Base-by-base conservation (phyloP, 2,797 vertebrate genomes). In the Clarias pachynema region DNA sequence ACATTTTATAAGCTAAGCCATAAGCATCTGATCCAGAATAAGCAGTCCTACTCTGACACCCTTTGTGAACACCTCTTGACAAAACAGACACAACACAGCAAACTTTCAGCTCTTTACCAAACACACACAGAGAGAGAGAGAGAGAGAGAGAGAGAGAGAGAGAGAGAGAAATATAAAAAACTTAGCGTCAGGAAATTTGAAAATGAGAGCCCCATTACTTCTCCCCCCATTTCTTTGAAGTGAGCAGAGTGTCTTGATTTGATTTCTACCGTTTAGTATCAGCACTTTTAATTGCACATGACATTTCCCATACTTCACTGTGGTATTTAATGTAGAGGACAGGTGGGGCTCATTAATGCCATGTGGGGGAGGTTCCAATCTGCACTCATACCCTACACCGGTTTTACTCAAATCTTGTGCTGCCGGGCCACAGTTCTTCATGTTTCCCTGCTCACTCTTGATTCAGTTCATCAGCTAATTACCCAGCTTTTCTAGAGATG, bases 301-400 rank as follows among this genome's bases (percentile, higher is more conserved):
- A 95, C 95, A 96, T 96, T 96, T 96, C 93, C 94, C 92, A 93
- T 94, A 92, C 93, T 86, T 82, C 85, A 95, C 93, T 94, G 92
- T 95, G 95, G 94, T 96, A 96, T 96, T 96, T 95, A 95, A 95
- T 95, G 94, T 92, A 92, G 94, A 94, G 93, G 95, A 95, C 95
- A 95, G 95, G 95, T 95, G 95, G 95, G 94, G 93, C 94, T 95
- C 94, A 95, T 96, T 95, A 96, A 93, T 90, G 93, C 91, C 91
- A 89, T 89, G 89, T 88, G 91, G 89, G 57, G 89, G 89, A 93
- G 91, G 91, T 93, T 86, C 70, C 91, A 91, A 89, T 37, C 68
- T 87, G 91, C 91, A 66, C 85, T 81, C 31, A 16, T 65, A 81
- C 85, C 69, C 57, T 83, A 83, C 62, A 72, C 40, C 63, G 62